These are phyloP conservation scores for Bradypus variegatus DNA, from an alignment of 2,797 vertebrate genomes.

Conservation along the genomic window DNA sequence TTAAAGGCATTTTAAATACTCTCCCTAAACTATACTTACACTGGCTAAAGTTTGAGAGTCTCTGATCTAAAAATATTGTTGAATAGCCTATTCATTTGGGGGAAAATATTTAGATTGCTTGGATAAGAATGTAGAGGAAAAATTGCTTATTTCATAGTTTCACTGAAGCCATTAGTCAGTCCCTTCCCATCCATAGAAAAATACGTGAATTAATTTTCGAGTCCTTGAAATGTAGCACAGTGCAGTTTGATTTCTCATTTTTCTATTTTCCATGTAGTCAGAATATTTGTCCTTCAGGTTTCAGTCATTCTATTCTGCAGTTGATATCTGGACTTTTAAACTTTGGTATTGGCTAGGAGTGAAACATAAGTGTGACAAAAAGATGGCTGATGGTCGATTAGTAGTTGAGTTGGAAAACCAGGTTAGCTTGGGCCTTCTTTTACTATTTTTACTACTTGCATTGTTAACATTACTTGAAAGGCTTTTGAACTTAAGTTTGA, in stretches of 20 bases:
- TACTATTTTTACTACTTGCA: background rate
- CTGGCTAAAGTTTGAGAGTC: background rate
- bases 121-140: background rate
- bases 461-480: background rate
- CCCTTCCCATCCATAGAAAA: background rate
- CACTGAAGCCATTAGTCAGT: background rate
- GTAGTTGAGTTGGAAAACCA: conserved; percentile 2
- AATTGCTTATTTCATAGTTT: background rate
- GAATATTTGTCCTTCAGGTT: background rate
- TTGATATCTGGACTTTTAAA: conserved; percentile 5
- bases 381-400: background rate
- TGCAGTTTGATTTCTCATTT: background rate
- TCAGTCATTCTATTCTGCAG: conserved; percentile 8
- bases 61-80: background rate
- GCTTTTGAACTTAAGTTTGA: conserved; percentile 15
- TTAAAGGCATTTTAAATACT: conserved; percentile 15
- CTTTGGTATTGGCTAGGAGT: background rate
- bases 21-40: background rate
- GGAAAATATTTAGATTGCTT: background rate
- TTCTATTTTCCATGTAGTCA: background rate
- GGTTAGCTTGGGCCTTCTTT: background rate
- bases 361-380: background rate
- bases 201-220: background rate
- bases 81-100: background rate
- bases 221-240: background rate